phyloP scores from a whole-genome alignment of 2,888 invertebrate species.

The Pelosia muscerda region DNA sequence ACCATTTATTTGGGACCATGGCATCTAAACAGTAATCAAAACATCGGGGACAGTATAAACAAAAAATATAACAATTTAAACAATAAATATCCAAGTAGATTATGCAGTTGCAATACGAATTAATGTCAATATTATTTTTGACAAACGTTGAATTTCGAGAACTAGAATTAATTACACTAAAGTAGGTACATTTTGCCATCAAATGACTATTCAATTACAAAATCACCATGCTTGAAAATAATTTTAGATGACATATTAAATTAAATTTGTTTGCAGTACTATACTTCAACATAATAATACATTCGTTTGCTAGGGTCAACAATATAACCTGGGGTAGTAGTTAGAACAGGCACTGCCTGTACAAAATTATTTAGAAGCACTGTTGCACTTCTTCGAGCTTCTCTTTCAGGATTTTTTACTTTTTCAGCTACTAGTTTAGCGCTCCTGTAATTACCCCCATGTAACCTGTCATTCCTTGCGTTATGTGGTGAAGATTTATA shows the following conservation, averaged over 20 bases:
- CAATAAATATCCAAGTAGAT: too few species aligned
- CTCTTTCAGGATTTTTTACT: conserved; percentile 48
- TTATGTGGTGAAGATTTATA: conserved; percentile 54
- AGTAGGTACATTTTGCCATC: neutral
- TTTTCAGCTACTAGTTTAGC: conserved; percentile 63
- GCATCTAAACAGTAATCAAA: too few species aligned
- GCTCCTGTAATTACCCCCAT: conserved; percentile 81
- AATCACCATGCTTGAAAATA: neutral
- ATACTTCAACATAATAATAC: conserved; percentile 81
- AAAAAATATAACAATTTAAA: too few species aligned
- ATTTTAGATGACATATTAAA: neutral
- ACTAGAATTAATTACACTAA: neutral
- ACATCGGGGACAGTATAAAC: too few species aligned
- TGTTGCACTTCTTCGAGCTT: conserved; percentile 64
- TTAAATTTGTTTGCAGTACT: too few species aligned
- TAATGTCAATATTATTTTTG: too few species aligned
- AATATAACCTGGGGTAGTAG: conserved; percentile 76
- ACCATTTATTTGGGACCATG: too few species aligned
- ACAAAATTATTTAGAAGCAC: conserved; percentile 75
- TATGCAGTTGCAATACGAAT: too few species aligned
- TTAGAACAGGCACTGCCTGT: conserved; percentile 73
- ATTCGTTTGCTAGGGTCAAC: conserved; percentile 83
- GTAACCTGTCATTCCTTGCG: conserved; percentile 62
- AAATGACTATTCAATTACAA: neutral
- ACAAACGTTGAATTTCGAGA: neutral